Evolutionary conservation across 2,888 invertebrate species (phyloP).

Genomic region (Leptogaster cylindrica): DNA sequence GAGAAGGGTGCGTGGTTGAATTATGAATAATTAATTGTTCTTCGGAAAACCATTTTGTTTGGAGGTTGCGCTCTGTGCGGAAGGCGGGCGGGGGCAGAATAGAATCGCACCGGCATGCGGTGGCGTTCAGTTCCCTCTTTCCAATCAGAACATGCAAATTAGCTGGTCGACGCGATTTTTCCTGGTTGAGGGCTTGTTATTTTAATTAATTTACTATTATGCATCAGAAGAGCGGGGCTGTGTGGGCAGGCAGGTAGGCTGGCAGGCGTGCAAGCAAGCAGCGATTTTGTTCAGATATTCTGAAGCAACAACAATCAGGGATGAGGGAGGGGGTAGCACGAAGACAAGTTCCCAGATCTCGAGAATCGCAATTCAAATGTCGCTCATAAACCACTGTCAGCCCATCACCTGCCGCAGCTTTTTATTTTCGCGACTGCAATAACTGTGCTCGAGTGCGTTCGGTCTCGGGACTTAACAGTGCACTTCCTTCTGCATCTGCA

Average conservation of each 20-base stretch:
- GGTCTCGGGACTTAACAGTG: constrained; percentile 1
- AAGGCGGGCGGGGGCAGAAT: neutral
- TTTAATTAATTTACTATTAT: constrained; percentile 23
- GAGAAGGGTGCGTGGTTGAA: constrained; percentile 4
- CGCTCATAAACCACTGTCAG: constrained; percentile 22
- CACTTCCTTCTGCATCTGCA: constrained; percentile 3
- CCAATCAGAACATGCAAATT: constrained; percentile 29
- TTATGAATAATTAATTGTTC: constrained; percentile 35
- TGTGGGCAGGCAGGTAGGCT: neutral
- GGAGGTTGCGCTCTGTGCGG: neutral
- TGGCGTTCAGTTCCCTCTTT: constrained; percentile 8
- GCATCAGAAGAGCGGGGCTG: neutral
- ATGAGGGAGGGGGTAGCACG: constrained; percentile 2
- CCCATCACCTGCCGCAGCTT: constrained; percentile 23
- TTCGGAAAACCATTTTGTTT: constrained; percentile 18
- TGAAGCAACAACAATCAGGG: too few relatives aligned
- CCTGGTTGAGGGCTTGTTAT: constrained; percentile 28
- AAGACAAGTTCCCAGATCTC: too few relatives aligned
- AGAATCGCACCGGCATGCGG: neutral
- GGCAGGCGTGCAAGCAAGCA: neutral
- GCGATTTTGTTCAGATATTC: neutral
- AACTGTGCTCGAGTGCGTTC: constrained; percentile 3
- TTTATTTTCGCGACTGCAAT: neutral
- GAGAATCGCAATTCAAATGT: constrained; percentile 2
- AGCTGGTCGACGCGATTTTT: constrained; percentile 32